A percentile compares a stretch with the other conserved stretches of the same genome.
Evolutionary conservation across 2,888 invertebrate species (phyloP).

Genomic region (Cacoxenus indagator): DNA sequence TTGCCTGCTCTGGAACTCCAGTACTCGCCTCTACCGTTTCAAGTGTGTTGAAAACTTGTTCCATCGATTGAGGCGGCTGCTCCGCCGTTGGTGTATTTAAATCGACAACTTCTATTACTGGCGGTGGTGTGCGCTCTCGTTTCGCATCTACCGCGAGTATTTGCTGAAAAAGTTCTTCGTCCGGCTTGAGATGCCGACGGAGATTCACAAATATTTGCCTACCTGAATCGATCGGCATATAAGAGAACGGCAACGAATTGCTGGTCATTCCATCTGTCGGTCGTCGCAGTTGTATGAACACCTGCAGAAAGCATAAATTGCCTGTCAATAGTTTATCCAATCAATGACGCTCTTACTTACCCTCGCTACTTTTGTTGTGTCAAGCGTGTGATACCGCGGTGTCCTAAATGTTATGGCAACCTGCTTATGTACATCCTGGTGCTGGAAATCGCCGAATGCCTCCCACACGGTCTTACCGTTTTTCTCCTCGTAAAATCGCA

Average conservation of each 20-base stretch:
- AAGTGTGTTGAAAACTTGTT: constrained; percentile 11
- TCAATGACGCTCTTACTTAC: constrained; percentile 61
- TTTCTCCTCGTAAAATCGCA: constrained; percentile 88
- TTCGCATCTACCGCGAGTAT: constrained; percentile 71
- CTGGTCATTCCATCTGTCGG: constrained; percentile 88
- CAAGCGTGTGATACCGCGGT: constrained; percentile 81
- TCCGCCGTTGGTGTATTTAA: constrained; percentile 64
- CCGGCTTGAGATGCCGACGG: constrained; percentile 74
- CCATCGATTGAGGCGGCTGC: constrained; percentile 26
- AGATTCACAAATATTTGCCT: constrained; percentile 83
- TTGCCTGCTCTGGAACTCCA: neutral
- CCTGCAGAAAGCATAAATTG: constrained; percentile 69
- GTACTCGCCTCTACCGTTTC: neutral
- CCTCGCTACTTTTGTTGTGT: constrained; percentile 80
- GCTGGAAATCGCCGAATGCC: constrained; percentile 86
- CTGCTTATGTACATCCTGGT: constrained; percentile 88
- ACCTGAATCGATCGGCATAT: constrained; percentile 86
- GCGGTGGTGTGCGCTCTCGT: constrained; percentile 38
- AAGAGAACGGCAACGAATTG: constrained; percentile 87
- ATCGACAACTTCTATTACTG: constrained; percentile 63
- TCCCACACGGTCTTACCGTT: constrained; percentile 82
- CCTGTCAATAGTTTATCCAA: neutral
- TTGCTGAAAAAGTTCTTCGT: constrained; percentile 72
- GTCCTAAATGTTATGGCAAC: constrained; percentile 87
- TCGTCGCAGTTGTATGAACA: constrained; percentile 85